Base-by-base conservation (phyloP, 1,140 invertebrate genomes). In the Solenopsis fugax region DNA sequence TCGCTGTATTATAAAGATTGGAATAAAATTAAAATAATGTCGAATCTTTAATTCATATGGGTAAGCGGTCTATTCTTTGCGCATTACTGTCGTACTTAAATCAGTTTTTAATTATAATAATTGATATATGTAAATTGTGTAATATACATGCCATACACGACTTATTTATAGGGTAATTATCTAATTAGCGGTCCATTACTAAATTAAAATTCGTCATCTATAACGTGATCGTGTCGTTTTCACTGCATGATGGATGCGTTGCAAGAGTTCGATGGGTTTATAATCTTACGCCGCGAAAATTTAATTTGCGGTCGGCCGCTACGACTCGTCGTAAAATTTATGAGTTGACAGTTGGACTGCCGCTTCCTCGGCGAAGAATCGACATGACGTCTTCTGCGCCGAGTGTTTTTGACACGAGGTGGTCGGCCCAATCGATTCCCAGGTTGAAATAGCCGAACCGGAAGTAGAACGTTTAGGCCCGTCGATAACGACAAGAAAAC, bases 361-460 rank as follows among this genome's bases (percentile, higher is more conserved):
- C 65, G 65, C 82, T 77, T 73, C 41, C 48, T 34, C 41, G 84
- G 13, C 24, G 60, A 76, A 73, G 88, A 89, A 87, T 87, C 67
- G 67, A 85, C 71, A 56, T 67, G 85, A 52, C 60, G 58, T 89
- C 88, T 89, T 90, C 72, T 73, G 34, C 65, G 77, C 52, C 77
- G 78, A 87, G 88, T 89, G 85, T 89, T 89, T 90, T 89, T 90
- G 88, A 89, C 85, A 89, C 67, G 77, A 90, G 78, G 52, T 45
- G 78, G 77, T 64, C 77, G 77, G 58, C 50, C 85, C 62, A 65
- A 89, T 90, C 88, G 88, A 89, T 89, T 1, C 67, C 67, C 62
- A 58, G 37, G 71, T 65, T 76, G 62, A 48, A 85, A 89, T 69
- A 90, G 85, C 54, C 88, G 78, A 89, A 89, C 60, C 88, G 88